Evolutionary conservation across 1,140 invertebrate genomes (phyloP), one percentile per base, ranked within the genome.

Genomic region (Drusus annulatus): DNA sequence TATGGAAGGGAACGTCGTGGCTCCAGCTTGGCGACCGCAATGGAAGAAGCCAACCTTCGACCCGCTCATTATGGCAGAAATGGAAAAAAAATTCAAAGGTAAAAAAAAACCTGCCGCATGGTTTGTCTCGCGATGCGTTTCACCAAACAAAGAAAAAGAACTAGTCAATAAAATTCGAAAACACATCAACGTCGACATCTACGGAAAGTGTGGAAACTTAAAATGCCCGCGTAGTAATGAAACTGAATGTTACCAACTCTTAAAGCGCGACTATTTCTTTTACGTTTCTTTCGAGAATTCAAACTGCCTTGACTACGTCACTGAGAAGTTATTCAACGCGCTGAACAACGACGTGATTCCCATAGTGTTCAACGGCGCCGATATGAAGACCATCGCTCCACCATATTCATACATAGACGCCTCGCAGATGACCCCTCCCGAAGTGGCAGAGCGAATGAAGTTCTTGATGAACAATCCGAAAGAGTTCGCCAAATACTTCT

Each of bases 261-360:
- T 93, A 13, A 86, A 88, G 82, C 84, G 85, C 7, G 81, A 88
- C 3, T 94, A 94, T 85, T 90, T 90, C 81, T 94, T 93, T 85
- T 93, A 93, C 84, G 84, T 94, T 60, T 86, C 93, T 0, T 93
- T 93, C 50, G 93, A 94, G 84, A 93, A 94, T 82, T 87, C 90
- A 3, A 78, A 88, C 1, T 90, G 90, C 80, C 85, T 83, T 6
- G 92, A 92, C 80, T 93, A 93, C 80, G 86, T 92, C 1, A 93
- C 92, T 0, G 92, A 93, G 82, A 92, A 92, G 84, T 86, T 93
- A 3, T 93, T 88, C 82, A 84, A 81, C 4, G 82, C 84, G 0
- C 63, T 90, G 8, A 77, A 80, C 19, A 83, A 84, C 10, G 79
- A 86, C 69, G 86, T 92, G 1, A 85, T 93, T 10, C 92, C 93